Evolutionary conservation across 92 coral and sea anemone species (phyloP), one percentile per base, ranked within the genome.

Genomic region (Siderastrea siderea): DNA sequence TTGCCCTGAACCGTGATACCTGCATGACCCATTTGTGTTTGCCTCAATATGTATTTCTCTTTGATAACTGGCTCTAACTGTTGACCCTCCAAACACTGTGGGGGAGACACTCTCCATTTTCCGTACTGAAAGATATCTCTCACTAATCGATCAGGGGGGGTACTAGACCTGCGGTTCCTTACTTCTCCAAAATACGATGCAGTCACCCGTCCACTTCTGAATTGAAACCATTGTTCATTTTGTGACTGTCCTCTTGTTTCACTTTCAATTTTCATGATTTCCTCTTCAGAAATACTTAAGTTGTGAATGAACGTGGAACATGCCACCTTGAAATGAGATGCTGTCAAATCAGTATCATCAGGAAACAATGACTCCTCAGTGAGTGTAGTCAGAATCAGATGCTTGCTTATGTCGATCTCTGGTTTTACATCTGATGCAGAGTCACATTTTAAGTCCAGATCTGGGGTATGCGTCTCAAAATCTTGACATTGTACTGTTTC

Each of bases 181-280:
- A 89, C 85, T 83, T 83, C 85, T 46, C 93, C 90, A 89, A 89
- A 89, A 54, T 74, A 84, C 44, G 93, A 89, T 38, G 90, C 90
- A 12, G 93, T 89, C 10, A 89, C 50, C 68, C 93, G 76, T 19
- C 89, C 93, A 62, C 77, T 49, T 77, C 93, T 84, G 71, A 26
- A 84, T 15, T 84, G 49, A 47, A 75, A 71, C 90, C 90, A 84
- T 60, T 62, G 17, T 58, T 11, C 51, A 84, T 84, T 84, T 65
- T 89, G 73, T 81, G 88, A 71, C 80, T 83, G 92, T 2, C 89
- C 88, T 63, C 88, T 82, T 50, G 88, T 88, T 84, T 16, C 14
- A 13, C 8, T 47, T 51, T 88, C 89, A 53, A 82, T 82, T 13
- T 73, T n/a, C 64, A 57, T 64, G 2, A 78, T 47, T 87, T 80